Evolutionary conservation across 2,113 vertebrate genomes (phyloP), one percentile per base, ranked within the genome.

Genomic region (Panthera uncia): DNA sequence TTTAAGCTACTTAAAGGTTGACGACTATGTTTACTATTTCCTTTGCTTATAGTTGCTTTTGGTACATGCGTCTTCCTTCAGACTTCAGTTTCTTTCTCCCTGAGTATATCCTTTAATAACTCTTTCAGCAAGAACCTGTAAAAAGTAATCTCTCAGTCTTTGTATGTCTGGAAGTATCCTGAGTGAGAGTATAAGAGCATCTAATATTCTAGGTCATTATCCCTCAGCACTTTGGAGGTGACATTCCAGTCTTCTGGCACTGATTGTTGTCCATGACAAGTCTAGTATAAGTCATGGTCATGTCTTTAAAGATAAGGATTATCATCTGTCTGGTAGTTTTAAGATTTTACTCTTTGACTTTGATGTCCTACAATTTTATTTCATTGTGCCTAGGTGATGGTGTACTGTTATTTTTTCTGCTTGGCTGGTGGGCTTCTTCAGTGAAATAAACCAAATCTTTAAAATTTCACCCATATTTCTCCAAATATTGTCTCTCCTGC

Each of bases 261-360:
- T 31, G 73, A n/a, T 52, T 65, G 50, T 36, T 96, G 66, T 4
- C 29, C 76, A 48, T 68, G 68, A 36, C 45, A 91, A 96, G 36
- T 88, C 41, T 68, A 31, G 36, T 83, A 0, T 55, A 66, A 66
- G 36, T 93, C 69, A 41, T 41, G 65, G 55, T 68, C 18, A 38
- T 68, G 36, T 63, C 50, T 96, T 61, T 85, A 71, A 69, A 89
- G 36, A 68, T 86, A 89, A 84, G 27, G 15, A 91, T 84, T 96
- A 65, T 65, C n/a, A 80, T 69, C 36, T 90, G 63, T 94, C 87
- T 79, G 61, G 23, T 78, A 84, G 76, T 88, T 96, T 52, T 33
- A 52, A 91, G 61, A 55, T 45, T 55, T 91, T 97, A 82, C 16
- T 63, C 36, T 91, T 78, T 69, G 45, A n/a, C 31, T 74, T 68